Conservation (phyloP, 2,888 invertebrate genomes). For the Psylliodes chrysocephalus region DNA sequence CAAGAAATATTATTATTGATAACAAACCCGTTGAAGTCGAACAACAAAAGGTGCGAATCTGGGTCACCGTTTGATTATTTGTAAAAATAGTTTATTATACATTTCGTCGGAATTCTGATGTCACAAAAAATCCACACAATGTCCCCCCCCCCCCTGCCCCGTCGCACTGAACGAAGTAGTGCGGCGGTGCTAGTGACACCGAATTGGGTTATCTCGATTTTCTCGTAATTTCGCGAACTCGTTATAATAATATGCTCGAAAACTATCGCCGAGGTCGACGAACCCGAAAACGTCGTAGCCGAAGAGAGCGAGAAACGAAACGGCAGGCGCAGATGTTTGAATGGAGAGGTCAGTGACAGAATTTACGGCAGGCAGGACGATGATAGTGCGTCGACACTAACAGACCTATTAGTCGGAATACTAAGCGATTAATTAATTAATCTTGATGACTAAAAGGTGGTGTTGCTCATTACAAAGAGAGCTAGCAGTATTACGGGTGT, state of each 20-base stretch:
- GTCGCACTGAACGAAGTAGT: slow-evolving; percentile 45
- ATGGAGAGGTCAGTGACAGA: slow-evolving; percentile 17
- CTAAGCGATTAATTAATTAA: too few relatives aligned
- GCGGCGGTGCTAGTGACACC: slow-evolving; percentile 51
- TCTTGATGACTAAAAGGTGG: too few relatives aligned
- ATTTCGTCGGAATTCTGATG: slow-evolving; percentile 47
- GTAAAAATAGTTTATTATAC: slow-evolving; percentile 17
- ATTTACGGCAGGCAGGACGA: slow-evolving; percentile 48
- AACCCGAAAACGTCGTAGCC: too few relatives aligned
- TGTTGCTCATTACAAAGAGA: too few relatives aligned
- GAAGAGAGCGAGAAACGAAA: slow-evolving; percentile 30
- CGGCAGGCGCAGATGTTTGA: slow-evolving; percentile 24
- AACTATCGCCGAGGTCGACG: slow-evolving; percentile 41
- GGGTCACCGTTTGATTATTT: slow-evolving; percentile 44
- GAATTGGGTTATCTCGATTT: slow-evolving; percentile 52
- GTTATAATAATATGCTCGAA: slow-evolving; percentile 46
- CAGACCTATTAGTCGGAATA: too few relatives aligned
- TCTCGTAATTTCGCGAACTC: slow-evolving; percentile 52
- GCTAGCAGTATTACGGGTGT: too few relatives aligned
- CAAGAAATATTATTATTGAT: too few relatives aligned
- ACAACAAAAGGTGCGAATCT: slow-evolving; percentile 38
- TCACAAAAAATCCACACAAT: slow-evolving; percentile 35
- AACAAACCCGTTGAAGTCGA: not conserved
- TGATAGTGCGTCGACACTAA: too few relatives aligned
- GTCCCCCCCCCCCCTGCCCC: too few relatives aligned